Conservation (phyloP, 2,888 invertebrate genomes). For the Drosophila nr. perissopoda region DNA sequence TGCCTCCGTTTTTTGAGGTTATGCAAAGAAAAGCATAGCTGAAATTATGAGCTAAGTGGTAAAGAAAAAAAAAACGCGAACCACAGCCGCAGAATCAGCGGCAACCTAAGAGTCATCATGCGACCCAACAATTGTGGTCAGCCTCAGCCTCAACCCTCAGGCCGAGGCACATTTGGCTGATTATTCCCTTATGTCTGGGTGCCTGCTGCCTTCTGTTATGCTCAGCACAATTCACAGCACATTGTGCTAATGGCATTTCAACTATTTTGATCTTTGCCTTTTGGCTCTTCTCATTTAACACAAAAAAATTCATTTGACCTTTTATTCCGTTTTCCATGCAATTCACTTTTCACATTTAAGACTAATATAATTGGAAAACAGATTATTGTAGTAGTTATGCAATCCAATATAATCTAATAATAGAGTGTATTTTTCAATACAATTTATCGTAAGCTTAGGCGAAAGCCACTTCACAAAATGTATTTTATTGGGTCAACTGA, state of each 20-base stretch:
- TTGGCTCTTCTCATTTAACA: slow-evolving; percentile 13
- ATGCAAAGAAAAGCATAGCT: slow-evolving; percentile 33
- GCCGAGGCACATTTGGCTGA: slow-evolving; percentile 18
- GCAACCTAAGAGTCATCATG: slow-evolving; percentile 62
- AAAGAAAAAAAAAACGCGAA: slow-evolving; percentile 24
- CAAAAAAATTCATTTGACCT: slow-evolving; percentile 19
- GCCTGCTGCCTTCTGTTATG: slow-evolving; percentile 8
- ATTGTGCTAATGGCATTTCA: slow-evolving; percentile 65
- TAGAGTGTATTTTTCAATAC: background rate
- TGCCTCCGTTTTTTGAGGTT: slow-evolving; percentile 7
- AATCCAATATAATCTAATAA: background rate
- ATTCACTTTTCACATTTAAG: slow-evolving; percentile 8
- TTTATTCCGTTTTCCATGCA: slow-evolving; percentile 20
- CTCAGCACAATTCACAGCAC: slow-evolving; percentile 28
- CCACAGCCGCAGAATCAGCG: slow-evolving; percentile 15
- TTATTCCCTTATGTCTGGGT: slow-evolving; percentile 27
- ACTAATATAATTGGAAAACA: background rate
- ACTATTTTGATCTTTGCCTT: slow-evolving; percentile 55
- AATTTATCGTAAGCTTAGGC: background rate
- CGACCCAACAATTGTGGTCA: slow-evolving; percentile 68
- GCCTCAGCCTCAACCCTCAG: slow-evolving; percentile 2
- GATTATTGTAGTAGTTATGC: background rate
- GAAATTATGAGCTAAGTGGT: slow-evolving; percentile 48
- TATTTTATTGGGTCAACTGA: background rate
- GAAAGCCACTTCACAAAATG: background rate